These are phyloP conservation scores for Mesochorus sp. DNA, from an alignment of 2,888 invertebrate genomes.

Conservation along the genomic window DNA sequence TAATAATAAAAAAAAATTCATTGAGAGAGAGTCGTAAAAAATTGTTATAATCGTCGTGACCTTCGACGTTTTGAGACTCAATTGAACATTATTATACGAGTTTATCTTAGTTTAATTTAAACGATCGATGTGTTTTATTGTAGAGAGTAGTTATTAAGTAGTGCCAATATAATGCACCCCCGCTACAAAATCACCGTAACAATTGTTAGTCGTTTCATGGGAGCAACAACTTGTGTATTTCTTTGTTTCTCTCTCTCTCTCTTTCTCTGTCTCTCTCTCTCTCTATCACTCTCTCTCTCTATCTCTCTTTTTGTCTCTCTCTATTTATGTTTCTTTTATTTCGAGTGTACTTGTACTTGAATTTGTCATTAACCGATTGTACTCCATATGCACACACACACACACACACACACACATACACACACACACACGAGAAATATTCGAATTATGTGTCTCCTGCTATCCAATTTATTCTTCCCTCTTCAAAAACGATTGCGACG, in stretches of 20 bases:
- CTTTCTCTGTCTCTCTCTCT: slow-evolving; percentile 41
- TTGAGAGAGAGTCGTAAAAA: too few relatives aligned
- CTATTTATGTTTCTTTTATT: slow-evolving; percentile 23
- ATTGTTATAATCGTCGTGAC: too few relatives aligned
- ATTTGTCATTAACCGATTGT: slow-evolving; percentile 15
- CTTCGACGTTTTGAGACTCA: too few relatives aligned
- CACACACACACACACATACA: background rate
- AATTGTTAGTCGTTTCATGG: slow-evolving; percentile 79
- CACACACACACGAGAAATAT: background rate
- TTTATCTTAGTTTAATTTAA: slow-evolving; percentile 43
- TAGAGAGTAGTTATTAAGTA: slow-evolving; percentile 74
- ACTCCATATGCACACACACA: slow-evolving; percentile 21
- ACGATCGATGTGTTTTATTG: slow-evolving; percentile 62
- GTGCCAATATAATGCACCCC: slow-evolving; percentile 76
- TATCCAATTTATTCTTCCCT: too few relatives aligned
- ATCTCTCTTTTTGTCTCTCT: slow-evolving; percentile 21
- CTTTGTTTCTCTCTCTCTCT: slow-evolving; percentile 43
- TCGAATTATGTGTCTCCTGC: too few relatives aligned
- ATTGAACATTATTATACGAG: too few relatives aligned
- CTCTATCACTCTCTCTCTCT: slow-evolving; percentile 27
- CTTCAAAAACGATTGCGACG: too few relatives aligned
- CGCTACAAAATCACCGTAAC: slow-evolving; percentile 71
- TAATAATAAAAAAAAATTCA: slow-evolving; percentile 38
- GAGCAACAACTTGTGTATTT: slow-evolving; percentile 83
- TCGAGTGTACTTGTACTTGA: slow-evolving; percentile 21